phyloP scores from a whole-genome alignment of 2,113 vertebrate species.

The Maccullochella peelii region DNA sequence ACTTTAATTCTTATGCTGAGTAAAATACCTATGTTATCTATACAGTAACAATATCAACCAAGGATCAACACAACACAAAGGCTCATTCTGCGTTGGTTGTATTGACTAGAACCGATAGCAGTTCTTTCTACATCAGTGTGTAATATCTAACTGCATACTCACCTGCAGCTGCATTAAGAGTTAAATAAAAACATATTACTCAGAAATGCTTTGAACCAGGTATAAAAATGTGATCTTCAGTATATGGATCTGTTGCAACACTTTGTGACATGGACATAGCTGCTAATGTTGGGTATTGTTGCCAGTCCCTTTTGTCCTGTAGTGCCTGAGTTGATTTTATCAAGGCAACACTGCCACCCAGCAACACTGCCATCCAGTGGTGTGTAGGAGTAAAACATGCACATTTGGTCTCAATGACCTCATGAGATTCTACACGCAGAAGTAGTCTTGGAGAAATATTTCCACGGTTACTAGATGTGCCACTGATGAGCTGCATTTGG shows the following conservation, averaged over 20 bases:
- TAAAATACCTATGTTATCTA: neutral
- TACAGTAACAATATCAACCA: neutral
- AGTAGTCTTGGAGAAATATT: neutral
- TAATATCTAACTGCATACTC: neutral
- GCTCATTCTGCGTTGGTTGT: neutral
- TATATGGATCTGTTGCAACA: neutral
- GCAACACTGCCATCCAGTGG: slow-evolving; percentile 53
- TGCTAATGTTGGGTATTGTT: neutral
- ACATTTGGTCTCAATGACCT: neutral
- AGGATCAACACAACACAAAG: slow-evolving; percentile 1
- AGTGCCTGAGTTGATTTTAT: neutral
- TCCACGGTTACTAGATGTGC: neutral
- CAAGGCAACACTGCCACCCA: slow-evolving; percentile 44
- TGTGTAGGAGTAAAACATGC: neutral
- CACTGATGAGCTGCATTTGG: neutral
- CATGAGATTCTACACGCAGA: neutral
- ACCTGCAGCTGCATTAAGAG: neutral
- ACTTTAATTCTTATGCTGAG: neutral
- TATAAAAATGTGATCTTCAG: neutral
- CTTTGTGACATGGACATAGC: neutral
- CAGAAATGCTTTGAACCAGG: neutral
- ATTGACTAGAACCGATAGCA: neutral
- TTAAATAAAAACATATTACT: neutral
- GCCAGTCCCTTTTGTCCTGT: neutral
- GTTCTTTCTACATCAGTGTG: neutral